These are phyloP conservation scores for Platysternon megacephalum DNA, from an alignment of 2,113 vertebrate genomes.

Conservation along the genomic window DNA sequence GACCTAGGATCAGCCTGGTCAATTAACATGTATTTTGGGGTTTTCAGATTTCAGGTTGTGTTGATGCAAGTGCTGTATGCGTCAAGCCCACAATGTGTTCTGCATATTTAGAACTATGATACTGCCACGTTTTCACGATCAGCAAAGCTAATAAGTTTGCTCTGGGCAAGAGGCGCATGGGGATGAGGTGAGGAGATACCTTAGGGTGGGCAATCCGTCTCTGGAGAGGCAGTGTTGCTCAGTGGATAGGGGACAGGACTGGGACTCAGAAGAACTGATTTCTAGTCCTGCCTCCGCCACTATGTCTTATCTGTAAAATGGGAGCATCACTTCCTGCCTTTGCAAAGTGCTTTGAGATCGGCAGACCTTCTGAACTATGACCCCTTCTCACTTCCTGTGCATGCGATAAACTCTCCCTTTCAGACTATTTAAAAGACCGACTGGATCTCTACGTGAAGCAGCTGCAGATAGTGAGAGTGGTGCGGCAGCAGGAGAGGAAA, in stretches of 20 bases:
- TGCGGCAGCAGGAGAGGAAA: slow-evolving; percentile 91
- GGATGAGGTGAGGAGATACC: neutral
- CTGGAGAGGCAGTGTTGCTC: neutral
- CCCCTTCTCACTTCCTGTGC: too few species aligned
- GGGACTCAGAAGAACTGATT: neutral
- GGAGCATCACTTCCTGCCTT: neutral
- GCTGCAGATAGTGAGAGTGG: slow-evolving; percentile 89
- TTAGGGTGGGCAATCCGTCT: neutral
- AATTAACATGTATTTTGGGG: neutral
- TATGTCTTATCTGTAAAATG: neutral
- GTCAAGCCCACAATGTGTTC: neutral
- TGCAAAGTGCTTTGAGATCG: neutral
- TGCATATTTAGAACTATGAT: neutral
- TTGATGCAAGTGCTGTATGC: neutral
- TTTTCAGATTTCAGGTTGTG: neutral
- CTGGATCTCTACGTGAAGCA: slow-evolving; percentile 86
- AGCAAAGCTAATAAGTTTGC: neutral
- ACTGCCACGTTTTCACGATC: neutral
- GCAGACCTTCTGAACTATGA: too few species aligned
- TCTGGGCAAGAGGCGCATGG: neutral
- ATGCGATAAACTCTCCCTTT: neutral
- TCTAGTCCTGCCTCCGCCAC: neutral
- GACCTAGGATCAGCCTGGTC: neutral
- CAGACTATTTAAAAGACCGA: slow-evolving; percentile 87
- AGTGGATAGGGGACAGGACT: neutral